phyloP scores from a whole-genome alignment of 2,888 invertebrate species.

The Polyploca ridens region DNA sequence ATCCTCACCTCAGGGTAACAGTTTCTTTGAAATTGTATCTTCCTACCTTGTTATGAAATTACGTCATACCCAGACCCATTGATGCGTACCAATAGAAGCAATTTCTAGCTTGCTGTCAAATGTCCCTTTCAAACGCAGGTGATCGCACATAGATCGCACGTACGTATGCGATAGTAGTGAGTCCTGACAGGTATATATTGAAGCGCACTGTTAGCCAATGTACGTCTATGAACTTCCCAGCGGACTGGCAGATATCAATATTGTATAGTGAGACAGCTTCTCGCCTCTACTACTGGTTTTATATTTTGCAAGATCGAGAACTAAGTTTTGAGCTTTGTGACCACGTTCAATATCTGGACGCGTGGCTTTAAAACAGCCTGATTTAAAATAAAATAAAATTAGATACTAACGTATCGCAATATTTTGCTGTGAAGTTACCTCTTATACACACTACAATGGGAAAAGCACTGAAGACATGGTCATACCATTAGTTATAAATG shows the following conservation, averaged over 20 bases:
- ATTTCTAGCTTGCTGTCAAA: conserved; percentile 1
- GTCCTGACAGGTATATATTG: conserved; percentile 19
- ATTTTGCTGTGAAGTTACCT: background rate
- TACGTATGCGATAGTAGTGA: background rate
- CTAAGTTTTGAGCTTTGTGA: too few relatives aligned
- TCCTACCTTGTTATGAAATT: background rate
- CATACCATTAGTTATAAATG: background rate
- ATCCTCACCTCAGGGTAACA: background rate
- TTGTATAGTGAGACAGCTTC: background rate
- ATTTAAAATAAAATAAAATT: too few relatives aligned
- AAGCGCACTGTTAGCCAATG: conserved; percentile 19
- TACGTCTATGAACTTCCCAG: conserved; percentile 43
- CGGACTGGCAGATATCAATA: conserved; percentile 18
- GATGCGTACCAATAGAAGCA: background rate
- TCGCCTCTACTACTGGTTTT: background rate
- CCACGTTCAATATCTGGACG: too few relatives aligned
- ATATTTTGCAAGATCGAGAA: background rate
- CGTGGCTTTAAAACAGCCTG: too few relatives aligned
- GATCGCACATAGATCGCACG: background rate
- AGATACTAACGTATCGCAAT: too few relatives aligned
- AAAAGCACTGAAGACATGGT: conserved; percentile 14
- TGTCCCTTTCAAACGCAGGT: background rate
- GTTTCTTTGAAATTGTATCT: background rate
- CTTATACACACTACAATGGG: conserved; percentile 17
- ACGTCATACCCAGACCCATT: background rate